Evolutionary conservation across 2,888 invertebrate species (phyloP), one percentile per base, ranked within the genome.

Genomic region (Pocota personata): DNA sequence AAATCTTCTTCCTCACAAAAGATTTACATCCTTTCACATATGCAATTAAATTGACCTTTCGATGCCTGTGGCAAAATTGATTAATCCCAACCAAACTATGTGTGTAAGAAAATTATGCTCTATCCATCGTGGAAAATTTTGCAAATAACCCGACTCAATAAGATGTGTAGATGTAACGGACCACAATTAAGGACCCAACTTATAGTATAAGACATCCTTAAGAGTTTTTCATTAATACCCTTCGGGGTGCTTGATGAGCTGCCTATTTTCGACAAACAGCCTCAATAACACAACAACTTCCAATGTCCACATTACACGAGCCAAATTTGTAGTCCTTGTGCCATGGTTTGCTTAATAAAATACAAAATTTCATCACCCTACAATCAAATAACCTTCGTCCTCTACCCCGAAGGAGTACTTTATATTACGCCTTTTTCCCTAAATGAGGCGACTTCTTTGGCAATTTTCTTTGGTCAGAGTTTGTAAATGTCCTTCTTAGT

Each of bases 191-290:
- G 75, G 35, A 60, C 67, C 40, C 27, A 57, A 55, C 62, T 30
- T 27, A 46, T 14, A 5, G 40, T 14, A 14, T 40, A 76, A 71
- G 57, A 62, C 55, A 58, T 64, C 64, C 30, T 66, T 58, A 50
- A 80, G 57, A 66, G 58, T 80, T 80, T 60, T 76, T 64, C 79
- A 84, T 79, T 69, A 80, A 75, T 80, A 69, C 52, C 67, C 73
- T 73, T 76, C 48, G 40, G 71, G 50, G 32, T 21, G 35, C 71
- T 71, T 82, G 76, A 58, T 64, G 64, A 58, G 64, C 60, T 78
- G 64, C 58, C 77, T 60, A 66, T 66, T 64, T 64, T 79, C 69
- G 82, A 64, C 62, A 76, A 77, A 58, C 66, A 60, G 50, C 64
- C 69, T 32, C 55, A 71, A 77, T 58, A 78, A 37, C 76, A 32